Evolutionary conservation across 2,113 vertebrate genomes (phyloP).

Genomic region (Phylloscopus trochilus): DNA sequence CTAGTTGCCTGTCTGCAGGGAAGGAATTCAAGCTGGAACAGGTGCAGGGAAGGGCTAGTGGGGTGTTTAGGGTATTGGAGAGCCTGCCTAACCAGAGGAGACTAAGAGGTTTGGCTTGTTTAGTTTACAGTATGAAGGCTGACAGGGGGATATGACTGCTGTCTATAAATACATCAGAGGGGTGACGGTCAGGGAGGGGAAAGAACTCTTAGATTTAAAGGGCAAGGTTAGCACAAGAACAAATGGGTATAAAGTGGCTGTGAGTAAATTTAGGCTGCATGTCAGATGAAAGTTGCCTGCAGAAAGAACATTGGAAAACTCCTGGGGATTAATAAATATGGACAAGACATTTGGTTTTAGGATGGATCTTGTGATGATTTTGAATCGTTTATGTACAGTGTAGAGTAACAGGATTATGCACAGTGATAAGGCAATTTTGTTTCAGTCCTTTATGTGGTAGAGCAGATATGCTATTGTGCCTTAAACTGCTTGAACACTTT

Average conservation of each 20-base stretch:
- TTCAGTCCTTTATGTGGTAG: neutral
- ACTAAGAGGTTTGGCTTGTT: neutral
- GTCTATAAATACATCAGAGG: conserved; percentile 59
- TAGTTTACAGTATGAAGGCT: conserved; percentile 26
- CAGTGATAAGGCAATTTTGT: neutral
- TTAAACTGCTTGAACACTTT: neutral
- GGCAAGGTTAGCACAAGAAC: conserved; percentile 51
- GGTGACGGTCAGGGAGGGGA: neutral
- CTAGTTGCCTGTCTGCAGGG: neutral
- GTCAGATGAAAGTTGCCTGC: neutral
- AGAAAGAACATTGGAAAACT: neutral
- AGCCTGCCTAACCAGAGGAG: neutral
- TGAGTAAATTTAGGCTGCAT: conserved; percentile 16
- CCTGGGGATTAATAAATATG: neutral
- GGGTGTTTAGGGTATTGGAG: neutral
- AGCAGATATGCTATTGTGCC: neutral
- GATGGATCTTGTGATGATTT: neutral
- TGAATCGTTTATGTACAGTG: neutral
- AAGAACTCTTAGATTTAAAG: conserved; percentile 32
- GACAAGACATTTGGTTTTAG: neutral
- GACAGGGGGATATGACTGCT: neutral
- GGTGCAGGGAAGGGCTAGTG: conserved; percentile 55
- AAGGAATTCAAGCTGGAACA: conserved; percentile 52
- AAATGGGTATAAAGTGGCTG: neutral
- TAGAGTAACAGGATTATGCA: neutral